Percentiles rank a stretch among this genome's conserved stretches.
phyloP scores from a whole-genome alignment of 2,888 invertebrate species.

The Plebejus argus region DNA sequence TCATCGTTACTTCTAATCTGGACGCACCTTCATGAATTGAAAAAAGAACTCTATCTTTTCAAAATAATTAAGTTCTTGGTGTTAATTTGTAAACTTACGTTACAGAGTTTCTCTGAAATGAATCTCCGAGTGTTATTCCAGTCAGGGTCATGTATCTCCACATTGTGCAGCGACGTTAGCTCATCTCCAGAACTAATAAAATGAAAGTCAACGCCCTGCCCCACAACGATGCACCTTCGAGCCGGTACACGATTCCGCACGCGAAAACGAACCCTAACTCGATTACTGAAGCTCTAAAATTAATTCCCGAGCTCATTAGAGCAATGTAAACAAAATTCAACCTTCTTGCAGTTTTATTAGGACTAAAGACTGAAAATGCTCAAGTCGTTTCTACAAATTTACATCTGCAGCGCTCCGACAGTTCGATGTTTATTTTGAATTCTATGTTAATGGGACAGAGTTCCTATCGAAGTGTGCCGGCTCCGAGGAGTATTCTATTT shows the following conservation, averaged over 20 bases:
- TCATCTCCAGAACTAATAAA: slow-evolving; percentile 38
- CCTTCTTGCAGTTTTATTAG: slow-evolving; percentile 37
- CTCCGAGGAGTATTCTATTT: slow-evolving; percentile 33
- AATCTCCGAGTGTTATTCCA: neutral
- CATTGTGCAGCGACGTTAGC: slow-evolving; percentile 7
- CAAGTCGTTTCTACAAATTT: slow-evolving; percentile 35
- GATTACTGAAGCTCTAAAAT: slow-evolving; percentile 31
- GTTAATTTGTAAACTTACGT: neutral
- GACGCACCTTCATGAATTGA: no score
- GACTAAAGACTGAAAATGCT: slow-evolving; percentile 35
- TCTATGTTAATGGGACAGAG: slow-evolving; percentile 32
- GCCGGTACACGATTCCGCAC: slow-evolving; percentile 34
- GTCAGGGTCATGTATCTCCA: slow-evolving; percentile 19
- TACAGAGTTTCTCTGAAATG: neutral
- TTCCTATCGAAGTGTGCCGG: neutral
- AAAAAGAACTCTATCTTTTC: no score
- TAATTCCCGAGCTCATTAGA: slow-evolving; percentile 29
- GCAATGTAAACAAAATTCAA: slow-evolving; percentile 38
- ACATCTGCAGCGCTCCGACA: slow-evolving; percentile 32
- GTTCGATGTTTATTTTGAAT: slow-evolving; percentile 31
- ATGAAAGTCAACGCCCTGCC: slow-evolving; percentile 42
- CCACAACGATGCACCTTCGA: slow-evolving; percentile 37
- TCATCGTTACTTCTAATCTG: no score
- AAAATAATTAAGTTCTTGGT: neutral
- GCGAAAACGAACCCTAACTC: slow-evolving; percentile 34